These are phyloP conservation scores for Abrostola triplasia DNA, from an alignment of 2,888 invertebrate genomes.

Conservation along the genomic window DNA sequence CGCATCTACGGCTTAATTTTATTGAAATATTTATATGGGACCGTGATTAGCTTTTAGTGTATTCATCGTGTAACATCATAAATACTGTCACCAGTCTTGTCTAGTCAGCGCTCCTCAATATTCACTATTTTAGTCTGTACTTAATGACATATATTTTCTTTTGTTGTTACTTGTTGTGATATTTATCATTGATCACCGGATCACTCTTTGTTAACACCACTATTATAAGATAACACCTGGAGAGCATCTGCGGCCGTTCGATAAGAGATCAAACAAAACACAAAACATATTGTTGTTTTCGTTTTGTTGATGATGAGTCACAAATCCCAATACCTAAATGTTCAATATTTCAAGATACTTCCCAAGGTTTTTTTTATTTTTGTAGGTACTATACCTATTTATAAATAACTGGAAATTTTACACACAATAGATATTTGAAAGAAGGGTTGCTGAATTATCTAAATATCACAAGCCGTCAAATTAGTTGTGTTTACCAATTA, in stretches of 20 bases:
- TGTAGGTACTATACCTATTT: no score
- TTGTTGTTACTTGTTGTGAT: neutral
- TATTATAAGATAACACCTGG: neutral
- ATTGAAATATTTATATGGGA: slow-evolving; percentile 13
- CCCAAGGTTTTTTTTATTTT: no score
- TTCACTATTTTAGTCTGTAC: neutral
- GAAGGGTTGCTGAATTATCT: no score
- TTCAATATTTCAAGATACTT: no score
- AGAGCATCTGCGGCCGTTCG: neutral
- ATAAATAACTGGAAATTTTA: no score
- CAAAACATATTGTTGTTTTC: no score
- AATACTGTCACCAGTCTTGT: neutral
- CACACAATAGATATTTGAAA: no score
- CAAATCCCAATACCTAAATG: no score
- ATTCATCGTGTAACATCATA: slow-evolving; percentile 6
- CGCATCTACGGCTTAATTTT: slow-evolving; percentile 31
- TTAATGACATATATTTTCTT: neutral
- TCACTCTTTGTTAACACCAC: neutral
- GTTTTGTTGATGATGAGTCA: no score
- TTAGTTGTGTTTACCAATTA: no score
- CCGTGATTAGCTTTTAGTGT: slow-evolving; percentile 10
- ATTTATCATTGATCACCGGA: neutral
- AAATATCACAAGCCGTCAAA: no score
- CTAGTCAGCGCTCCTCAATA: neutral
- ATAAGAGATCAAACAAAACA: neutral